Percentiles rank a stretch among this genome's conserved stretches.
phyloP scores from a whole-genome alignment of 2,113 vertebrate species.

The Pelecanus crispus region DNA sequence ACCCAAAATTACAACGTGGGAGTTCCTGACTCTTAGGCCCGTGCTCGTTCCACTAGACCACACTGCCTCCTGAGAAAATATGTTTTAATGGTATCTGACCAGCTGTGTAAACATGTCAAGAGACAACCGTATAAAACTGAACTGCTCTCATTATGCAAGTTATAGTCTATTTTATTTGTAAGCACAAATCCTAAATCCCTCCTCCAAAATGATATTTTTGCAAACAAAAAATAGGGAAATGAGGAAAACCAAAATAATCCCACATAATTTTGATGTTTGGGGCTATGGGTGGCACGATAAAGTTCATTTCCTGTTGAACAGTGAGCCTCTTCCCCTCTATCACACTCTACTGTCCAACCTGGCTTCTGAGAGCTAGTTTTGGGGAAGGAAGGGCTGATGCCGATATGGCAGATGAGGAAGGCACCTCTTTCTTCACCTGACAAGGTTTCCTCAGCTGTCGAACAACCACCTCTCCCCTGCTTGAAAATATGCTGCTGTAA shows the following conservation, averaged over 20 bases:
- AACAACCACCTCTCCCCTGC: not conserved
- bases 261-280: not conserved
- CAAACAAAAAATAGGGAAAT: conserved; percentile 1
- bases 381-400: not conserved
- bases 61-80: conserved; percentile 52
- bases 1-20: conserved; percentile 44
- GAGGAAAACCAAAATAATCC: not conserved
- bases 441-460: fast-evolving
- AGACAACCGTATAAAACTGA: conserved; percentile 2
- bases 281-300: not conserved
- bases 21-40: conserved; percentile 35
- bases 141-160: conserved; percentile 29
- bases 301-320: not conserved
- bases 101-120: conserved; percentile 62
- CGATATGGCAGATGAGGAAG: not conserved
- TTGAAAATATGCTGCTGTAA: not conserved
- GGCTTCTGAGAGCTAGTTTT: not conserved
- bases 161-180: conserved; percentile 34
- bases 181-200: not conserved
- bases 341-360: not conserved
- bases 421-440: not conserved
- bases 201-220: not conserved
- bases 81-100: conserved; percentile 21
- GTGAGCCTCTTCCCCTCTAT: not conserved
- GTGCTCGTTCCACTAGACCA: conserved; percentile 7